Percentiles rank a stretch among this genome's conserved stretches.
phyloP scores from a whole-genome alignment of 2,113 vertebrate genomes.

The Lophotis ruficrista region DNA sequence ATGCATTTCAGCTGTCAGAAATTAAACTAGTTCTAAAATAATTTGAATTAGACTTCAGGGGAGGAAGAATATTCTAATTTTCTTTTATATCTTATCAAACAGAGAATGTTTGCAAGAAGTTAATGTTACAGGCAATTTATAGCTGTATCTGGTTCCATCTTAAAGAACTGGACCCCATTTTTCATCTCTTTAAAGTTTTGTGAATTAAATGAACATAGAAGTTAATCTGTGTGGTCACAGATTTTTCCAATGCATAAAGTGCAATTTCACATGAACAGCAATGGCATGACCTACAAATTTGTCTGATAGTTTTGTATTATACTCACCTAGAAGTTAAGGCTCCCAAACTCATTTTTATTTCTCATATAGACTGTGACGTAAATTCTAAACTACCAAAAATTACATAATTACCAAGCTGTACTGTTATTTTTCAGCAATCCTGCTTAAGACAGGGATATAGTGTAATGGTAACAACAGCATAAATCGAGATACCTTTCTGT shows the following conservation, averaged over 20 bases:
- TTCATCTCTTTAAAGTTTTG: not conserved
- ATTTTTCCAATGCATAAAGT: not conserved
- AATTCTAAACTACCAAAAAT: not conserved
- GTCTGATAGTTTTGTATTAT: not conserved
- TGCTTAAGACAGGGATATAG: not conserved
- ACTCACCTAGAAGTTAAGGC: not conserved
- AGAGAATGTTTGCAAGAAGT: not conserved
- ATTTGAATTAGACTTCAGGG: constrained; percentile 2
- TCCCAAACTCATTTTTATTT: not conserved
- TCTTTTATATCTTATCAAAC: not conserved
- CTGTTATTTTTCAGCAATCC: not conserved
- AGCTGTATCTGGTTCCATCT: not conserved
- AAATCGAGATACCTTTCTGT: not conserved
- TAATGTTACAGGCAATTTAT: not conserved
- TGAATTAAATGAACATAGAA: not conserved
- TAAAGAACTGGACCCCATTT: not conserved
- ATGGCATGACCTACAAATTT: not conserved
- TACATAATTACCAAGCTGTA: not conserved
- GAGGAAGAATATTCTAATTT: not conserved
- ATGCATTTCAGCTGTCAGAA: constrained; percentile 51
- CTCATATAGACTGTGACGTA: not conserved
- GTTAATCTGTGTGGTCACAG: not conserved
- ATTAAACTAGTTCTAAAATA: constrained; percentile 30
- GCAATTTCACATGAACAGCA: not conserved
- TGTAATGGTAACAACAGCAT: not conserved